These are phyloP conservation scores for Busseola fusca DNA, from an alignment of 2,888 invertebrate genomes.

Conservation along the genomic window DNA sequence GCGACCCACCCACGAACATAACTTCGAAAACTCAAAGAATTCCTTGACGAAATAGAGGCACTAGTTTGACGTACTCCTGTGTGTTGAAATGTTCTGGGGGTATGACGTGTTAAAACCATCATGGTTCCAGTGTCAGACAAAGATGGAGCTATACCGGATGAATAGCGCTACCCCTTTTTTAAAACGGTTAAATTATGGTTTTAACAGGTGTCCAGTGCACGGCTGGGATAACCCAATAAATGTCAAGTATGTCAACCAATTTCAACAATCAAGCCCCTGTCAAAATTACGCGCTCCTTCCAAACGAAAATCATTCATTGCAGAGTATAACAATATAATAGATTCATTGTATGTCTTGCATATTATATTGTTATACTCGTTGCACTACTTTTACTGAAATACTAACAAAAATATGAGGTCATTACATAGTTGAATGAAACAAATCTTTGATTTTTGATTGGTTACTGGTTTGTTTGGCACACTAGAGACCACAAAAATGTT, in stretches of 20 bases:
- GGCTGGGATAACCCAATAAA: background rate
- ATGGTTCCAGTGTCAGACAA: too few relatives aligned
- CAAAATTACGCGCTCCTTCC: slow-evolving; percentile 13
- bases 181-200: too few relatives aligned
- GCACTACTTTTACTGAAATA: slow-evolving; percentile 14
- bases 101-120: too few relatives aligned
- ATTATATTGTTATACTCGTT: too few relatives aligned
- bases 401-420: background rate
- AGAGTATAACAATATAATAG: too few relatives aligned
- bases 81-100: too few relatives aligned
- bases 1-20: too few relatives aligned
- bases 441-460: background rate
- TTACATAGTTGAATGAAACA: background rate
- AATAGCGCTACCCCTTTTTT: background rate
- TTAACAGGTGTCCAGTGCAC: too few relatives aligned
- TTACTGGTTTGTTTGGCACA: background rate
- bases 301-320: background rate
- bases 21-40: too few relatives aligned
- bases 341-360: background rate
- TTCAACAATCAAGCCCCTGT: background rate
- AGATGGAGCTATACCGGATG: too few relatives aligned
- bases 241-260: background rate
- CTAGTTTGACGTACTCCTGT: too few relatives aligned
- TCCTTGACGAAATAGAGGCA: too few relatives aligned
- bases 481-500: background rate